Evolutionary conservation across 2,113 vertebrate genomes (phyloP).

Genomic region (Agapornis roseicollis): DNA sequence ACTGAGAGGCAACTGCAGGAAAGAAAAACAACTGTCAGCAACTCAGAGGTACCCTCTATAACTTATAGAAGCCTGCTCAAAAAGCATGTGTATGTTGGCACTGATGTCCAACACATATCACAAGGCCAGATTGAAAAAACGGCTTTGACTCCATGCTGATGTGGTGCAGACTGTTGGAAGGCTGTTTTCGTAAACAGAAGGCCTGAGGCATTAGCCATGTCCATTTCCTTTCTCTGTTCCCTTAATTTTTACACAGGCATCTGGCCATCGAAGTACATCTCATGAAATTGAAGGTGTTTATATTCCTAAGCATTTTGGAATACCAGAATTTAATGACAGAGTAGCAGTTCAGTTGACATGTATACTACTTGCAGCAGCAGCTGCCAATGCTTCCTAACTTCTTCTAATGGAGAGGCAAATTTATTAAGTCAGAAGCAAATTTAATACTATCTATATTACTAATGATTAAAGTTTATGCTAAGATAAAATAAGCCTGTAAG

Average conservation of each 20-base stretch:
- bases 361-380: neutral
- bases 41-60: neutral
- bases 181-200: neutral
- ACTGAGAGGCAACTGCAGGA: neutral
- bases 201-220: neutral
- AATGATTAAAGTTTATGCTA: neutral
- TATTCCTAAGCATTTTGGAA: neutral
- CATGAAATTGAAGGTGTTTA: neutral
- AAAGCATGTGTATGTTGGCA: neutral
- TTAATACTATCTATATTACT: neutral
- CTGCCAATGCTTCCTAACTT: neutral
- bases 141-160: neutral
- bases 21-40: neutral
- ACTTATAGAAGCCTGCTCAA: neutral
- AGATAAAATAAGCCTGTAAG: neutral
- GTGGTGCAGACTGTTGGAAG: neutral
- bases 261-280: neutral
- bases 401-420: neutral
- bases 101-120: neutral
- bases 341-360: neutral
- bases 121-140: neutral
- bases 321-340: neutral
- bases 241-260: neutral
- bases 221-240: neutral
- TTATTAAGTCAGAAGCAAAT: neutral